phyloP scores from a whole-genome alignment of 1,140 invertebrate species.

The Drosophila bocki region DNA sequence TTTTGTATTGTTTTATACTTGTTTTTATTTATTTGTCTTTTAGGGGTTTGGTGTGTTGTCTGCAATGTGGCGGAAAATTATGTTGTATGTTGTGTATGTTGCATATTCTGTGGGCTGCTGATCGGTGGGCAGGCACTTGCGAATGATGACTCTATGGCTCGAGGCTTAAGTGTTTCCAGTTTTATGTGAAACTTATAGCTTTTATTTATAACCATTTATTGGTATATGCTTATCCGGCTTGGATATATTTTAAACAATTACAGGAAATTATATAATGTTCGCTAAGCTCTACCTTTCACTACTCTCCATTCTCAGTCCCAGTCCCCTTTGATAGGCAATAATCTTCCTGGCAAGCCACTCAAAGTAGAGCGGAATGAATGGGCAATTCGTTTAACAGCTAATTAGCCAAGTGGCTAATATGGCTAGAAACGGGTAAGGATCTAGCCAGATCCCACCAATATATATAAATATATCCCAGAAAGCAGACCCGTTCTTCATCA shows the following conservation, averaged over 20 bases:
- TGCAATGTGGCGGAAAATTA: conserved; percentile 74
- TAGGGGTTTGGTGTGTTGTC: conserved; percentile 56
- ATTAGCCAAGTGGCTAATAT: conserved; percentile 58
- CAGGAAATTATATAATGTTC: conserved; percentile 6
- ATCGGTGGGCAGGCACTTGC: conserved; percentile 34
- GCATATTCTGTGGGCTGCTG: conserved; percentile 9
- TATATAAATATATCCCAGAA: background rate
- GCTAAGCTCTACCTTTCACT: background rate
- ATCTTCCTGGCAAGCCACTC: conserved; percentile 28
- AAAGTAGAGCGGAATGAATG: conserved; percentile 46
- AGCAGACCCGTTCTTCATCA: conserved; percentile 25
- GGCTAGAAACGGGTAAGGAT: conserved; percentile 41
- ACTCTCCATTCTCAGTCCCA: background rate
- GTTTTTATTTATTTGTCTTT: conserved; percentile 52
- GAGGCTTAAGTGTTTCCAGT: conserved; percentile 1
- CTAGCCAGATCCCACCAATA: conserved; percentile 6
- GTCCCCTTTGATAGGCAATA: conserved; percentile 30
- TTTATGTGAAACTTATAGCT: background rate
- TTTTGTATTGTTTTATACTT: conserved; percentile 20
- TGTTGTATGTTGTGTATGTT: conserved; percentile 56
- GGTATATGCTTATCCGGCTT: no score
- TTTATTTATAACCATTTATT: background rate
- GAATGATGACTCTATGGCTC: conserved; percentile 12
- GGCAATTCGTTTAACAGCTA: conserved; percentile 68
- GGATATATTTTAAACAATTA: conserved; percentile 8